Evolutionary conservation across 2,888 invertebrate genomes (phyloP), one percentile per base, ranked within the genome.

Genomic region (Scaptodrosophila latifasciaeformis): DNA sequence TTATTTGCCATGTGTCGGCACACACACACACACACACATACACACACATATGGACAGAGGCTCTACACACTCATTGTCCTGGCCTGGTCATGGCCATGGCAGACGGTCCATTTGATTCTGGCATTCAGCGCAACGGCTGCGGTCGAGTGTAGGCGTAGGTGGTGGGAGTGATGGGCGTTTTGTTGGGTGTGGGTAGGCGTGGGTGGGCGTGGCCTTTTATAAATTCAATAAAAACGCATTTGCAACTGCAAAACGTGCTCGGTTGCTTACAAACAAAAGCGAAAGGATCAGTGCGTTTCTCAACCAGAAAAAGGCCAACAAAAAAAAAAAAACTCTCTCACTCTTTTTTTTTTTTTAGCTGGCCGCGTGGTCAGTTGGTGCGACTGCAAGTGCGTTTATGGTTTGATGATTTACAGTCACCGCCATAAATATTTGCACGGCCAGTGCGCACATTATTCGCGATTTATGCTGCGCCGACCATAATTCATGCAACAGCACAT

Each of bases 341-440:
- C 19, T 18, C 12, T 43, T n/a, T n/a, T n/a, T n/a, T n/a, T n/a
- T n/a, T n/a, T n/a, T n/a, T n/a, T n/a, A n/a, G 24, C 24, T 24
- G 45, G 29, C 15, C 9, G 62, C 5, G 42, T 51, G 4, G 43
- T 43, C 59, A 58, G 52, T 42, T 52, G 54, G 59, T 54, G 47
- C 43, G 59, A 58, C 61, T 72, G 76, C 80, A 77, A 82, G 79
- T 81, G 83, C 83, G 79, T 83, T 82, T 83, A 83, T 84, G 83
- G 83, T 84, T 83, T 84, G 77, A 80, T 83, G 86, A 85, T 85
- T 85, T 86, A 85, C 84, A 84, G 79, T 72, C 66, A 60, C 69
- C 68, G 75, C 81, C 82, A 86, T 86, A 85, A 85, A 86, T 83
- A 83, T 76, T 83, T 81, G 72, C 82, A 84, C 84, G 83, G 84